These are phyloP conservation scores for Limenitis camilla DNA, from an alignment of 2,888 invertebrate genomes.

Conservation along the genomic window DNA sequence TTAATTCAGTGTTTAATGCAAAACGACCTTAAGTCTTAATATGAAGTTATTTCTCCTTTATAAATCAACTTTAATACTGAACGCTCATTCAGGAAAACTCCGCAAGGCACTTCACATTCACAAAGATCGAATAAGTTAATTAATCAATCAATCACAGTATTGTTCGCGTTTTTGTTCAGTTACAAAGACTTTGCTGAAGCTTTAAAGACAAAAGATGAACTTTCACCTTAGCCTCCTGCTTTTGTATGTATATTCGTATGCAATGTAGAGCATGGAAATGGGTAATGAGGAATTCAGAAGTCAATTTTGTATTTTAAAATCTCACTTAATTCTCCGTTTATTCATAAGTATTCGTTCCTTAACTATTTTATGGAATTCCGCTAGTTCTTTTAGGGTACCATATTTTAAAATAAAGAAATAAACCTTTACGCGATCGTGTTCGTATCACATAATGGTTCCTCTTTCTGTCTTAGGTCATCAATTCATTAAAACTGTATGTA, in stretches of 20 bases:
- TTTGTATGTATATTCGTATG: conserved; percentile 33
- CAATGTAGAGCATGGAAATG: conserved; percentile 10
- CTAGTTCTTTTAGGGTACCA: no score
- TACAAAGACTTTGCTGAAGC: conserved; percentile 47
- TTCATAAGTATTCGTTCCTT: no score
- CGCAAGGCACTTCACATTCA: conserved; percentile 4
- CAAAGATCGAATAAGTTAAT: conserved; percentile 37
- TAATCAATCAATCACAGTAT: conserved; percentile 58
- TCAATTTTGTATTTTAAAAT: neutral
- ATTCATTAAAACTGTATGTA: no score
- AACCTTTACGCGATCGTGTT: no score
- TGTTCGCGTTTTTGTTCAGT: conserved; percentile 53
- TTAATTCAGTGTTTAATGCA: neutral
- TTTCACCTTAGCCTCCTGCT: conserved; percentile 42
- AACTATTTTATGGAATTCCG: no score
- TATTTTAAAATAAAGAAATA: no score
- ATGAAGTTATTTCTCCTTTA: neutral
- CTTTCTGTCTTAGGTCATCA: no score
- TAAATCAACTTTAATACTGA: conserved; percentile 9
- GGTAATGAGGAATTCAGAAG: neutral
- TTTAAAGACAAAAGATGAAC: conserved; percentile 46
- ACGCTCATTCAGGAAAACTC: conserved; percentile 1
- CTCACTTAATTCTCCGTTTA: no score
- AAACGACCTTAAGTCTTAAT: neutral
- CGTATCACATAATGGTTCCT: no score